Conservation (phyloP, 1,140 invertebrate species). For the Xylocopa sonorina region DNA sequence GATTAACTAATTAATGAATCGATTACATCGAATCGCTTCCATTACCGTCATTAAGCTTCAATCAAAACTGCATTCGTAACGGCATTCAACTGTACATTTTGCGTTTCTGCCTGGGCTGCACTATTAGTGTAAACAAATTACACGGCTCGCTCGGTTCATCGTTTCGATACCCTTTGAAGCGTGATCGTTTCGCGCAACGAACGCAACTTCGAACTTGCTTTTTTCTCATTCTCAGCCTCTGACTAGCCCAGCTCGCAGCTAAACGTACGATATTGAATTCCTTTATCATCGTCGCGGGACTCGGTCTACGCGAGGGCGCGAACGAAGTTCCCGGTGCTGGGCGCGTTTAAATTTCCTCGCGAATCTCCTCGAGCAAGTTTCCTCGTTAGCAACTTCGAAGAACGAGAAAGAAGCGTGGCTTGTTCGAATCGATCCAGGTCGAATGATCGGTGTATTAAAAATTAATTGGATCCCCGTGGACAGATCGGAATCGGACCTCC, state of each 20-base stretch:
- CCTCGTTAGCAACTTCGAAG: slow-evolving; percentile 10
- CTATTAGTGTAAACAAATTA: neutral
- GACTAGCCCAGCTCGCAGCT: slow-evolving; percentile 1
- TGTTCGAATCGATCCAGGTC: neutral
- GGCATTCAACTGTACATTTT: slow-evolving; percentile 2
- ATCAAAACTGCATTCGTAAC: slow-evolving; percentile 14
- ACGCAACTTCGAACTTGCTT: too few species aligned
- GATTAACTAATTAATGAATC: slow-evolving; percentile 15
- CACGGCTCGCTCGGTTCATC: neutral
- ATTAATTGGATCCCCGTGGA: too few species aligned
- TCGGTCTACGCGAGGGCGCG: neutral
- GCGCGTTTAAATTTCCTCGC: neutral
- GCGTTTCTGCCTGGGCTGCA: neutral
- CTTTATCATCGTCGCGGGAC: neutral
- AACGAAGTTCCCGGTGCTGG: slow-evolving; percentile 4
- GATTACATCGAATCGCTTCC: neutral
- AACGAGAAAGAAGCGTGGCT: neutral
- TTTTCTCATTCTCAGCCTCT: too few species aligned
- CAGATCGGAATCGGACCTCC: too few species aligned
- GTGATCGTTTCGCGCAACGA: too few species aligned
- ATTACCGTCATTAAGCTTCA: neutral
- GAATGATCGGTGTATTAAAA: too few species aligned
- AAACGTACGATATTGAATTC: slow-evolving; percentile 38
- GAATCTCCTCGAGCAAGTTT: neutral
- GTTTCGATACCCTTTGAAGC: neutral